phyloP scores from a whole-genome alignment of 2,113 vertebrate genomes.

The Prionailurus viverrinus region DNA sequence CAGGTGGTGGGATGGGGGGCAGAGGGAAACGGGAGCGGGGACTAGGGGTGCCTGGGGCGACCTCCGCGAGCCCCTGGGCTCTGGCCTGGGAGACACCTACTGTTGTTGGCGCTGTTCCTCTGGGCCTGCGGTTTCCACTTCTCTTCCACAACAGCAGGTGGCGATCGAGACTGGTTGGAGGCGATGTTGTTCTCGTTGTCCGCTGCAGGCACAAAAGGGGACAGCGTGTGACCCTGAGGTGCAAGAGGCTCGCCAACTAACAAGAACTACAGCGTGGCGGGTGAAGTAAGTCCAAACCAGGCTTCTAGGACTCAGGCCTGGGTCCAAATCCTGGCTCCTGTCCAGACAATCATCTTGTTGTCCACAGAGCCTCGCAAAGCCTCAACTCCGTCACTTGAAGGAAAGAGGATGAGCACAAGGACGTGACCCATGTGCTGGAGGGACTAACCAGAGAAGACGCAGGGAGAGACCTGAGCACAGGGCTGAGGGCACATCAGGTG shows the following conservation, averaged over 20 bases:
- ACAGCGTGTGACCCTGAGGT: not conserved
- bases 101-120: conserved; percentile 94
- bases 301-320: not conserved
- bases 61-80: not conserved
- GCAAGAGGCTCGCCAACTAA: not conserved
- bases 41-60: not conserved
- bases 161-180: conserved; percentile 93
- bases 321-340: not conserved
- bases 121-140: conserved; percentile 94
- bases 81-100: conserved; percentile 87
- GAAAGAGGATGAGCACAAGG: not conserved
- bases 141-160: conserved; percentile 91
- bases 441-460: accelerated
- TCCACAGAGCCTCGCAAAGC: not conserved
- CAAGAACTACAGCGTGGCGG: accelerated
- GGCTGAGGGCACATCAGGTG: accelerated
- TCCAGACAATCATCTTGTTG: no score
- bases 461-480: not conserved
- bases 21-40: not conserved
- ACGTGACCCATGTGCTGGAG: not conserved
- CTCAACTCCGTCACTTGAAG: not conserved
- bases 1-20: not conserved
- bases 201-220: conserved; percentile 87
- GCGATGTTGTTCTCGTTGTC: conserved; percentile 97
- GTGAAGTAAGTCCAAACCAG: not conserved